A percentile compares a stretch with the other conserved stretches of the same genome.
Evolutionary conservation across 2,888 invertebrate genomes (phyloP).

Genomic region (Nasonia oneida): DNA sequence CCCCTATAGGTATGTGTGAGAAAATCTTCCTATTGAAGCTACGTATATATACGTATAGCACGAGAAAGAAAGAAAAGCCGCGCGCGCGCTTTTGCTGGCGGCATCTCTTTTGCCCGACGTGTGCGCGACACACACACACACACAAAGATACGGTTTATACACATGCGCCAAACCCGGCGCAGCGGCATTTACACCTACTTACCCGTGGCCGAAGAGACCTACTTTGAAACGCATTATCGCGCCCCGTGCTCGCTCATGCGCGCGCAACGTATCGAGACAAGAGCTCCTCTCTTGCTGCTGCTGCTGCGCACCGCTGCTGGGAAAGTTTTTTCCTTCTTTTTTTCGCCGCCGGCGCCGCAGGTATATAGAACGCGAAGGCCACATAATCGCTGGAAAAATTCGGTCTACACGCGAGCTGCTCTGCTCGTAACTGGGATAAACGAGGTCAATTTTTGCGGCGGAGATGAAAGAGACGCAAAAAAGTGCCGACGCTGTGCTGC

Average conservation of each 20-base stretch:
- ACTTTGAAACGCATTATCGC: constrained; percentile 74
- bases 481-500: background rate
- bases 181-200: constrained; percentile 63
- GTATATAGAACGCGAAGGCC: constrained; percentile 15
- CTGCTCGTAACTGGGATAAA: constrained; percentile 42
- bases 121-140: background rate
- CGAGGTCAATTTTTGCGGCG: constrained; percentile 58
- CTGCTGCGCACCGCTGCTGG: constrained; percentile 3
- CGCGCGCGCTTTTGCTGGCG: constrained; percentile 71
- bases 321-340: constrained; percentile 46
- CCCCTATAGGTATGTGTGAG: constrained; percentile 68
- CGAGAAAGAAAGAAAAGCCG: constrained; percentile 72
- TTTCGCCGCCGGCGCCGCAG: constrained; percentile 7
- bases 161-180: constrained; percentile 49
- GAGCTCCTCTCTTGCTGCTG: constrained; percentile 53
- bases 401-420: background rate
- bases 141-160: background rate
- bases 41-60: constrained; percentile 59
- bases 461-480: constrained; percentile 48
- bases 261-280: constrained; percentile 54
- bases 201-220: constrained; percentile 59
- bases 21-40: constrained; percentile 77
- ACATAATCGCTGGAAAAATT: constrained; percentile 53
- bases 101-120: constrained; percentile 65
- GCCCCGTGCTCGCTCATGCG: constrained; percentile 65